Evolutionary conservation across 2,888 invertebrate genomes (phyloP).

Genomic region (Synanthedon formicaeformis): DNA sequence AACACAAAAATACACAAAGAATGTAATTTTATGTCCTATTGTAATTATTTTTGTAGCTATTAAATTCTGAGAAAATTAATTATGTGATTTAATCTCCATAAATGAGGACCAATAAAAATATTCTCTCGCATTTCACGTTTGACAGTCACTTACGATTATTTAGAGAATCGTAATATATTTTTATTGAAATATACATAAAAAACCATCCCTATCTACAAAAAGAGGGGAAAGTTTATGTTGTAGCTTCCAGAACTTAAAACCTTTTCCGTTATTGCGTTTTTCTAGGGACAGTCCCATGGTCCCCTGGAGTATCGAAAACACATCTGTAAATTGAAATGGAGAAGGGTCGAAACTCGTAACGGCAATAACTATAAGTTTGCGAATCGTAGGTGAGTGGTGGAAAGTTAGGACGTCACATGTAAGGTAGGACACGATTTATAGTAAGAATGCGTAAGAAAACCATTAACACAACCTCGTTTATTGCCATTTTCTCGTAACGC

Average conservation of each 20-base stretch:
- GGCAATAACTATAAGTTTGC: conserved; percentile 41
- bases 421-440: not conserved
- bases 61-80: no score
- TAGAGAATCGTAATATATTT: no score
- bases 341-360: conserved; percentile 48
- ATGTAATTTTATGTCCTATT: no score
- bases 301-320: conserved; percentile 44
- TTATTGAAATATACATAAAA: not conserved
- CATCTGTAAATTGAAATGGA: conserved; percentile 56
- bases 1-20: no score
- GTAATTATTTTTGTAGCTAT: no score
- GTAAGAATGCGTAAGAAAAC: no score
- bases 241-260: conserved; percentile 8
- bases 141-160: no score
- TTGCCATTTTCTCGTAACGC: no score
- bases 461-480: no score
- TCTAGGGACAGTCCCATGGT: conserved; percentile 27
- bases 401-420: not conserved
- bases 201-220: not conserved
- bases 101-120: no score
- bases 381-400: conserved; percentile 15
- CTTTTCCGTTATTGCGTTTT: conserved; percentile 36
- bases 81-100: no score
- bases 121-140: no score
- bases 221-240: not conserved